Base-by-base conservation (phyloP, 2,888 invertebrate genomes). In the Cacoxenus indagator region DNA sequence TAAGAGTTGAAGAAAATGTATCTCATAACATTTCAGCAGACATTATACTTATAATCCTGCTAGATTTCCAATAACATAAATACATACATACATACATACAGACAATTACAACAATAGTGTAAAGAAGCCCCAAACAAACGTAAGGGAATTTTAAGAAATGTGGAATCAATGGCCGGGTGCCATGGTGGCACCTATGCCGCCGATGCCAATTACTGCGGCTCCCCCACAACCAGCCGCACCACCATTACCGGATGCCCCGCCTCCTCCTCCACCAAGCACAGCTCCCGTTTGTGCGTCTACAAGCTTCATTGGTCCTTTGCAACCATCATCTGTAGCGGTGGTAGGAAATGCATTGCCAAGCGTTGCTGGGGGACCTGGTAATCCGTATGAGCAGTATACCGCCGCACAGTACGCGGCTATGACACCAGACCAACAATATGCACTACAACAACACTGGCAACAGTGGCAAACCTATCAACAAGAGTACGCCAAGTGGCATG, bases 401-500 rank as follows among this genome's bases (percentile, higher is more conserved):
- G 78, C 87, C 2, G 86, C 86, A 3, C 87, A 87, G 46, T 87
- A 84, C 66, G 86, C 87, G 8, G 86, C 86, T 0, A 80, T 88
- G 78, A 83, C 87, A 4, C 82, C 87, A 0, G 87, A 87, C 37
- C 88, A 88, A 66, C 88, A 88, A 70, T 87, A 78, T 66, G 88
- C 87, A 0, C 73, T 88, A 37, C 88, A 88, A 65, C 87, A 87
- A 67, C 87, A 88, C 73, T 88, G 87, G 87, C 87, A 87, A 69
- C 88, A 88, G 75, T 88, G 88, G 88, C 88, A 88, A 71, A 84
- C 84, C 1, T 88, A 88, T 75, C 87, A 88, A 29, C 85, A 86
- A 37, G 88, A 88, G 67, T 88, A 87, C 67, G 88, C 88, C 6
- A 87, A 86, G 62, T 88, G 88, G 88, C 87, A 88, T 76, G 88